Conservation (phyloP, 2,113 vertebrate species). For the Apeltes quadracus region DNA sequence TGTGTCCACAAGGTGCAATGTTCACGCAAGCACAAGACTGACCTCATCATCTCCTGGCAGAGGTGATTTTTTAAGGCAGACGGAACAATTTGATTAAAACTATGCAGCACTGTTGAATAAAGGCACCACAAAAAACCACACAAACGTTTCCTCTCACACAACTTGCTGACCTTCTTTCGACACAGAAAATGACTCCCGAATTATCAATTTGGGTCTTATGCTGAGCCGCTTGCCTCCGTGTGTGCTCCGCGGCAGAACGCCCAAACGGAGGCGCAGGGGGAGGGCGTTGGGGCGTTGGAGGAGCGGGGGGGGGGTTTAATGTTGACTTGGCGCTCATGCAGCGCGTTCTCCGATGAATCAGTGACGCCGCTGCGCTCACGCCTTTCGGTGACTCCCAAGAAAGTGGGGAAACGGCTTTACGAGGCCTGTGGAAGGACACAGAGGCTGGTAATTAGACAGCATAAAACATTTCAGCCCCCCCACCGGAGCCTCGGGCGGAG, state of each 20-base stretch:
- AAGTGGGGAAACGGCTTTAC: constrained; percentile 68
- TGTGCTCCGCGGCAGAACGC: constrained; percentile 39
- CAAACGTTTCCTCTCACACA: constrained; percentile 50
- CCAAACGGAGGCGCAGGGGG: constrained; percentile 4
- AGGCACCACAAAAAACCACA: constrained; percentile 9
- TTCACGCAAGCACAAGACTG: neutral
- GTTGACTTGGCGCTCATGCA: constrained; percentile 46
- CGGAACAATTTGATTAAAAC: constrained; percentile 28
- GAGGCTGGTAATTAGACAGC: constrained; percentile 77
- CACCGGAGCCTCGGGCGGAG: constrained; percentile 64
- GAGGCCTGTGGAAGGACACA: constrained; percentile 67
- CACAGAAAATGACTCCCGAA: constrained; percentile 64
- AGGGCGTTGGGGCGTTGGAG: neutral
- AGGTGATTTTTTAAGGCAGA: neutral
- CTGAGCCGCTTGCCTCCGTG: constrained; percentile 34
- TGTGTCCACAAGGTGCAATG: neutral
- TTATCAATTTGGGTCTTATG: constrained; percentile 57
- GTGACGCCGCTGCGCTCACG: constrained; percentile 37
- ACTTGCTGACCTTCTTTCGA: constrained; percentile 48
- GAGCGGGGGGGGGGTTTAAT: neutral
- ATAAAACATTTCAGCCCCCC: constrained; percentile 70
- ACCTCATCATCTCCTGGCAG: neutral
- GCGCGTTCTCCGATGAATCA: constrained; percentile 34
- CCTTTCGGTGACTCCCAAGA: constrained; percentile 58
- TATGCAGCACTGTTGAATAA: constrained; percentile 32